Evolutionary conservation across 1,140 invertebrate species (phyloP), one percentile per base, ranked within the genome.

Genomic region (Drosophila tani): DNA sequence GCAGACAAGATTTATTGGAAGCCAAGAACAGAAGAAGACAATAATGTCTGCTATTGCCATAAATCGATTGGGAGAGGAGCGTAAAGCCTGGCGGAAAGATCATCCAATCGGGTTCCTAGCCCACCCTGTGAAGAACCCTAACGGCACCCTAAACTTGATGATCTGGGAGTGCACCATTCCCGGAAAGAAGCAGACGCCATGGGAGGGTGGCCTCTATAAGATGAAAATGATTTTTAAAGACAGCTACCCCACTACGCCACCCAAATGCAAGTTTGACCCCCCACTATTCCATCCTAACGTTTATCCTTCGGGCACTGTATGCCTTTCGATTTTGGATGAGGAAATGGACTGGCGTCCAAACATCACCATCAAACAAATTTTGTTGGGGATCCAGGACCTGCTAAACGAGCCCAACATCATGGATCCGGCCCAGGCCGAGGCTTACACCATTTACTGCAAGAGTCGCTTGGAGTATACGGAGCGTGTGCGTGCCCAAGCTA

Each of bases 131-230:
- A 99, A 99, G 94, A 99, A 99, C 94, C 94, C 96, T 19, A 99
- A 99, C 95, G 98, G 98, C 35, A 97, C 97, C 21, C 93, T 99
- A 35, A 99, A 99, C 94, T 94, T 99, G 5, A 99, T 99, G 97
- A 98, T 98, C 86, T 99, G 99, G 99, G 99, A 99, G 94, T 99
- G 99, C 94, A 98, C 97, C 58, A 99, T 99, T 94, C 99, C 99
- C 76, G 99, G 99, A 38, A 99, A 99, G 93, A 99, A 99, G 94
- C 95, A 96, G 95, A 99, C 99, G 45, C 96, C 98, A 24, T 99
- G 99, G 99, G 99, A 99, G 94, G 97, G 97, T 91, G 99, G 99
- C 15, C 94, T 99, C 11, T 99, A 99, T 93, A 99, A 98, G 94
- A 93, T 99, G 35, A 94, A 98, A 43, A 99, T 99, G 99, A 97